phyloP scores from a whole-genome alignment of 2,888 invertebrate genomes.

The Exephanes ischioxanthus region DNA sequence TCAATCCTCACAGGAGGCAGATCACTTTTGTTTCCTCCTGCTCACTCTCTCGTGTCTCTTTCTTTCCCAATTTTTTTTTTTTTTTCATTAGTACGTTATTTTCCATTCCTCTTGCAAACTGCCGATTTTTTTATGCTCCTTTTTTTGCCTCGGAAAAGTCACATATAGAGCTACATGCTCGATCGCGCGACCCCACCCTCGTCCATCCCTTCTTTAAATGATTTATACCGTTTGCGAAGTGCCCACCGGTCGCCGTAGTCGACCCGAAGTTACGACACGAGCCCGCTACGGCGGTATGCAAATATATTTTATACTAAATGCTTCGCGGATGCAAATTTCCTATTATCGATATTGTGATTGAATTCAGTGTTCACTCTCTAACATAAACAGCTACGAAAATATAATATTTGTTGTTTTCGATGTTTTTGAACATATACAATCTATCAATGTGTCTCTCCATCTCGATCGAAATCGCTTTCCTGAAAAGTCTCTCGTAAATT shows the following conservation, averaged over 20 bases:
- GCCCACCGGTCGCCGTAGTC: slow-evolving; percentile 8
- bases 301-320: neutral
- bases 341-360: slow-evolving; percentile 32
- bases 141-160: slow-evolving; percentile 25
- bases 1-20: slow-evolving; percentile 71
- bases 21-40: slow-evolving; percentile 51
- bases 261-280: slow-evolving; percentile 14
- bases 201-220: slow-evolving; percentile 38
- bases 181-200: slow-evolving; percentile 19
- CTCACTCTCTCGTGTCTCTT: slow-evolving; percentile 31
- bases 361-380: slow-evolving; percentile 27
- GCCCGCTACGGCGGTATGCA: neutral
- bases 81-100: neutral
- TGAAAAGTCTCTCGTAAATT: slow-evolving; percentile 18
- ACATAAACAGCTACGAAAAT: slow-evolving; percentile 6
- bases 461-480: slow-evolving; percentile 5
- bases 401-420: slow-evolving; percentile 29
- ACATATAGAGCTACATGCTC: slow-evolving; percentile 16
- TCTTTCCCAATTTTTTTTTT: slow-evolving; percentile 9
- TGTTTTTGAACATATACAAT: neutral
- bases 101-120: neutral
- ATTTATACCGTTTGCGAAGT: slow-evolving; percentile 30
- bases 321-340: slow-evolving; percentile 36
- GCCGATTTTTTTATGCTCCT: neutral
- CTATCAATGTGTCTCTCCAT: slow-evolving; percentile 6